phyloP scores from a whole-genome alignment of 92 coral and sea anemone species.

The Porites cylindrica region DNA sequence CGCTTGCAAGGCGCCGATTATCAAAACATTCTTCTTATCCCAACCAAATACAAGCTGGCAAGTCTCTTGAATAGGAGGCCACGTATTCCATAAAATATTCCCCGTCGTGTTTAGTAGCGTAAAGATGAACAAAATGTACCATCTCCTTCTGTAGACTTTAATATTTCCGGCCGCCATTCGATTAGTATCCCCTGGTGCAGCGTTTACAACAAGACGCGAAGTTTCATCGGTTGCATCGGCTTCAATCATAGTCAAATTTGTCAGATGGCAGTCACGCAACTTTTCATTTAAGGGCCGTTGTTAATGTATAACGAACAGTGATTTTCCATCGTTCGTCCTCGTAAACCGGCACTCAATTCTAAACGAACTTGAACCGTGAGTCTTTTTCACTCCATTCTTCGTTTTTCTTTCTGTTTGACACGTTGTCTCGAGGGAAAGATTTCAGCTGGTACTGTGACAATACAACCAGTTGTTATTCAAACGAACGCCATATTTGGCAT shows the following conservation, averaged over 20 bases:
- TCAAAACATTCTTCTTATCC: constrained; percentile 84
- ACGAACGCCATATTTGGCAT: not conserved
- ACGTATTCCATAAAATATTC: constrained; percentile 93
- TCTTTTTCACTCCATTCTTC: not conserved
- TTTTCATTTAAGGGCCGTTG: not conserved
- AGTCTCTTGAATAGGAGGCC: constrained; percentile 98
- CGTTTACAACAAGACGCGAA: constrained; percentile 39
- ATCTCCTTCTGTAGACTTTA: constrained; percentile 82
- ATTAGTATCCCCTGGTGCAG: constrained; percentile 18
- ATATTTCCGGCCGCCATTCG: constrained; percentile 40
- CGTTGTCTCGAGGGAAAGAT: not conserved
- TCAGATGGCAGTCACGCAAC: not conserved
- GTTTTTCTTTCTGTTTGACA: not conserved
- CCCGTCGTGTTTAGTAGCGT: constrained; percentile 81
- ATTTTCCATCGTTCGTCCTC: not conserved
- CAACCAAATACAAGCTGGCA: constrained; percentile 93
- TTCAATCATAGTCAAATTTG: not conserved
- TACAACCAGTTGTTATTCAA: constrained; percentile 11
- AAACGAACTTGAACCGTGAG: not conserved
- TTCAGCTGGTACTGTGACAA: constrained; percentile 20
- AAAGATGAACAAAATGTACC: constrained; percentile 88
- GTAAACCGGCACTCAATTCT: not conserved
- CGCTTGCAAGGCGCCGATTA: constrained; percentile 95
- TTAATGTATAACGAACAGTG: not conserved
- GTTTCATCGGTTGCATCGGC: constrained; percentile 36